Evolutionary conservation across 2,113 vertebrate species (phyloP).

Genomic region (Crypturellus undulatus): DNA sequence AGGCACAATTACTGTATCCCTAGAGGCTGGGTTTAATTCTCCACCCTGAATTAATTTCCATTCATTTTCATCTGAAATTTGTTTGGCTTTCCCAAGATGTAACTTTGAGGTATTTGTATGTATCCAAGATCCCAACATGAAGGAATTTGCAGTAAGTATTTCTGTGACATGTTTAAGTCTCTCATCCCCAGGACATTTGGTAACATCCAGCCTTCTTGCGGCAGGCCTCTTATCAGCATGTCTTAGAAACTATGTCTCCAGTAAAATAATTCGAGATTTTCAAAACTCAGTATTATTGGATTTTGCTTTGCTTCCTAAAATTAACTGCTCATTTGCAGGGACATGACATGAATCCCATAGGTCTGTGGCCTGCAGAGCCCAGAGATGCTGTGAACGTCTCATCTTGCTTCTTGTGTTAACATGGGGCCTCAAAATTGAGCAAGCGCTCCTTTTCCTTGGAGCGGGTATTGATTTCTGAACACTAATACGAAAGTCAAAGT

Average conservation of each 20-base stretch:
- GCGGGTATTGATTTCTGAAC: background rate
- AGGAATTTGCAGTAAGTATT: background rate
- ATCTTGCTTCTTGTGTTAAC: background rate
- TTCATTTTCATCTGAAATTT: constrained; percentile 48
- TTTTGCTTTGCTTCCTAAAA: background rate
- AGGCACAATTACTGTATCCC: constrained; percentile 34
- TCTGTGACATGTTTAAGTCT: background rate
- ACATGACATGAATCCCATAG: background rate
- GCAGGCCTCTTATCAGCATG: background rate
- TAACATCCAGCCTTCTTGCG: background rate
- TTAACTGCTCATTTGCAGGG: background rate
- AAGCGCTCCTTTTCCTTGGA: background rate
- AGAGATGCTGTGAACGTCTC: background rate
- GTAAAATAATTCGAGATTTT: background rate
- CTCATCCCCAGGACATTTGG: background rate
- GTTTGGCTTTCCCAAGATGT: constrained; percentile 12
- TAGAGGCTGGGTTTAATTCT: constrained; percentile 41
- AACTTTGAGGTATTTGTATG: constrained; percentile 1
- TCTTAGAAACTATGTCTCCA: constrained; percentile 5
- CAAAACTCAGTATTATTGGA: background rate
- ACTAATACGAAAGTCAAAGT: background rate
- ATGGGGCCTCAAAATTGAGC: background rate
- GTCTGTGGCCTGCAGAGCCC: background rate
- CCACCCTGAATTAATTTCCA: constrained; percentile 36
- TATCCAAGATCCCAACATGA: constrained; percentile 10